phyloP scores from a whole-genome alignment of 2,888 invertebrate species.

The Drosophila hawaiiensis region DNA sequence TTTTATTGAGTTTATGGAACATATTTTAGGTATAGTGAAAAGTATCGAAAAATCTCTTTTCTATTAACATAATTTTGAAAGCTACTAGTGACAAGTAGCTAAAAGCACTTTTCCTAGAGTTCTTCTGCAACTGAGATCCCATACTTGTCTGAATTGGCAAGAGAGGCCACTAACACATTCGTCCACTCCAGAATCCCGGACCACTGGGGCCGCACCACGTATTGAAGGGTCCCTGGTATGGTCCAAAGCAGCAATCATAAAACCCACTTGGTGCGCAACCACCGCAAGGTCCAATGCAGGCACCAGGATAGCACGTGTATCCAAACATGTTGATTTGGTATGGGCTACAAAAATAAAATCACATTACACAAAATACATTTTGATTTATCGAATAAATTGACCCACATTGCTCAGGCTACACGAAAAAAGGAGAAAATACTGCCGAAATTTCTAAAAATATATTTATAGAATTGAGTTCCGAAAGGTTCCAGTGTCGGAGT shows the following conservation, averaged over 20 bases:
- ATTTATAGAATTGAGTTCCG: constrained; percentile 23
- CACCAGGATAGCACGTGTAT: constrained; percentile 54
- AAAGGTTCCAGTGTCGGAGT: constrained; percentile 4
- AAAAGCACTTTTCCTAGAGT: constrained; percentile 11
- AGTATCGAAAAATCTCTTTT: neutral
- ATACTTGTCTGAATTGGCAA: neutral
- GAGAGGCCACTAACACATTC: constrained; percentile 19
- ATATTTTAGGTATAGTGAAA: neutral
- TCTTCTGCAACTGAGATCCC: constrained; percentile 29
- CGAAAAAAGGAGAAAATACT: constrained; percentile 37
- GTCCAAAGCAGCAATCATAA: constrained; percentile 52
- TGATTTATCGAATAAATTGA: neutral
- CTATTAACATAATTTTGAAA: constrained; percentile 26
- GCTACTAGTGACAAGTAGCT: neutral
- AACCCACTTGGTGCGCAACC: constrained; percentile 51
- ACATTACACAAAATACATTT: neutral
- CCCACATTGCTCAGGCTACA: constrained; percentile 25
- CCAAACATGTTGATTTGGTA: constrained; percentile 38
- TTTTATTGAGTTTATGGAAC: neutral
- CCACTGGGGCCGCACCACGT: constrained; percentile 51
- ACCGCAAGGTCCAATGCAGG: constrained; percentile 53
- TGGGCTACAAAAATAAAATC: constrained; percentile 16
- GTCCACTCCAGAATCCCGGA: constrained; percentile 51
- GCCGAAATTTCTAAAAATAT: constrained; percentile 25
- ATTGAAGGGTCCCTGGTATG: constrained; percentile 54